Evolutionary conservation across 2,113 vertebrate species (phyloP), one percentile per base, ranked within the genome.

Genomic region (Hirundichthys speculiger): DNA sequence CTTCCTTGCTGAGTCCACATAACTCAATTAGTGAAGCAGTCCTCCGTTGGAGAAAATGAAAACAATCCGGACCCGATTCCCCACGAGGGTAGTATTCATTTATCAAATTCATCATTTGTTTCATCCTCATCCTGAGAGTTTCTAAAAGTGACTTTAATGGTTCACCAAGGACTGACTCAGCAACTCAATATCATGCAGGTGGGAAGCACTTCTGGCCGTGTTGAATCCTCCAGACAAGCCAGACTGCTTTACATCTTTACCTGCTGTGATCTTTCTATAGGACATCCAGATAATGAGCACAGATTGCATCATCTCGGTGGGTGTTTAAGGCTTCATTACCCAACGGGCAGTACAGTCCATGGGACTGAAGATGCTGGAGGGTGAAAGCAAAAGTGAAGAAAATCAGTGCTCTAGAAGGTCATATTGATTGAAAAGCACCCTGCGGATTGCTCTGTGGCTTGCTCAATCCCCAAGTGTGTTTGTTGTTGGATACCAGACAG

Each of bases 1-100:
- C 88, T 91, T 92, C 86, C 88, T 91, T 43, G 72, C 82, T 50
- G 73, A 86, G 80, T 68, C 80, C 73, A 57, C 56, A 53, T 88
- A 90, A 89, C 85, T 90, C 89, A 92, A 92, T 92, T 90, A 91
- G 75, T 25, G 30, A 65, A 73, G 22, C 69, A 16, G 60, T 82
- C 69, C 83, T 80, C 72, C 55, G 83, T 69, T 27, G 64, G 64
- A 79, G 71, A 82, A 87, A 91, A 91, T 77, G 75, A 86, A 90
- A 91, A 88, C 75, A 80, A 87, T 85, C 80, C 74, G 45, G 66
- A 78, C 76, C 62, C 47, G 42, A 80, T 85, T 73, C 90, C 87
- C 83, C 86, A 82, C 54, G 80, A 64, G 21, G 62, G 45, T 69
- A 51, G 54, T 84, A 79, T 79, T 70, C 52, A 53, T 82, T 88